Base-by-base conservation (phyloP, 92 coral and sea anemone species). In the Parazoanthus swiftii region DNA sequence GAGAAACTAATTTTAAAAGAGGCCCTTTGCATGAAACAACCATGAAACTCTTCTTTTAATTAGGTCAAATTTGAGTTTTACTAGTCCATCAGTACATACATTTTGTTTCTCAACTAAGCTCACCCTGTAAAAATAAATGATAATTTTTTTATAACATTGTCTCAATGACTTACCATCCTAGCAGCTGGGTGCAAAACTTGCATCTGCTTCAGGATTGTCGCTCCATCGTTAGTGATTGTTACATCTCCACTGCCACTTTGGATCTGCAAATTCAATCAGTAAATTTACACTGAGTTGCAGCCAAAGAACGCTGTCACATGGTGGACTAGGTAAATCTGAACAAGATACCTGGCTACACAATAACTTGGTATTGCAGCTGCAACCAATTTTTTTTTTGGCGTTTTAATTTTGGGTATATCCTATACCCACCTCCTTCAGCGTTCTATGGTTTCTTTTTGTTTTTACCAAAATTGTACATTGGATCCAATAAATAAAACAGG, bases 141-240 rank as follows among this genome's bases (percentile, higher is more conserved):
- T 68, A 38, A 26, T 8, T 9, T 23, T 9, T 48, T 58, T 26
- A 1, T 0, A 48, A 38, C 10, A 3, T n/a, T 14, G 3, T 21
- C 23, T 33, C 21, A 85, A 58, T 59, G 72, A 20, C 76, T 88
- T 85, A 96, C 99, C 99, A 96, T 96, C 89, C 96, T 93, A 80
- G 99, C 99, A 23, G 99, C 99, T 48, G 99, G 99, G 79, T 96
- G 99, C 16, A 96, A 90, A 23, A 96, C 99, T 76, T 95, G 96
- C 99, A 96, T 96, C 76, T 96, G 99, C 58, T 96, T 96, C 50
- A 96, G 79, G 65, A 96, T 96, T 6, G 99, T 96, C 13, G 99
- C 99, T 63, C 99, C 99, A 91, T 96, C 99, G 86, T 96, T 96
- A 14, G 99, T 96, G 23, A 96, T 96, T 3, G 98, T 96, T 39